Base-by-base conservation (phyloP, 1,140 invertebrate genomes). In the Drosophila ananassae region DNA sequence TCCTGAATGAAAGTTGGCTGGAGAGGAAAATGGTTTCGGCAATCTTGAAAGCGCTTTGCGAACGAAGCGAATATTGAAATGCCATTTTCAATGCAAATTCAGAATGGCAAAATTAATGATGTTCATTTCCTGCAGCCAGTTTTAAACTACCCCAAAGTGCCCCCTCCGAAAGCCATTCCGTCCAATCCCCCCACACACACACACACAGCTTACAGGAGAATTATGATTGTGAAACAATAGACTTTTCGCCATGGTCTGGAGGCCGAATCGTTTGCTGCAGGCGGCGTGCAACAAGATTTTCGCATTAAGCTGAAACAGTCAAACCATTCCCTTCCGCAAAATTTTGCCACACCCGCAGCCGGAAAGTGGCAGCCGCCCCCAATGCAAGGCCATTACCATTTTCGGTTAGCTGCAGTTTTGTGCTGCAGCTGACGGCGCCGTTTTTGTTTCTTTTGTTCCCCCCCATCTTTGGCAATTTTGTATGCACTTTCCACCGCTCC, bases 171-270 rank as follows among this genome's bases (percentile, higher is more conserved):
- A 8, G 44, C 53, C 63, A 63, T 66, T 62, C 58, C 13, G 2
- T 5, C 41, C 41, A 32, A 28, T 5, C 3, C 25, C 3, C 25
- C 3, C 25, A 28, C 0, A 12, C 34, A n/a, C 37, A n/a, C 58
- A 54, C 55, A 48, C 55, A 53, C 48, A 75, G 83, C 79, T 89
- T 89, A 89, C 83, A 89, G 75, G 75, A 89, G 83, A 89, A 89
- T 89, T 89, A 89, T 89, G 83, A 89, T 89, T 66, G 59, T 73
- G 72, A 89, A 89, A 89, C 83, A 89, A 89, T 89, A 89, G 82
- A 89, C 82, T 87, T 85, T 85, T 87, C 68, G 64, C 78, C 78
- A 79, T 69, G 51, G 46, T 59, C 39, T 55, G 62, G 54, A 54
- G 58, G 51, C 50, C 34, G 58, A 46, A 51, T 41, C 80, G 60